A percentile compares a stretch with the other conserved stretches of the same genome.
Evolutionary conservation across 2,888 invertebrate species (phyloP).

Genomic region (Priocnemis perturbator): DNA sequence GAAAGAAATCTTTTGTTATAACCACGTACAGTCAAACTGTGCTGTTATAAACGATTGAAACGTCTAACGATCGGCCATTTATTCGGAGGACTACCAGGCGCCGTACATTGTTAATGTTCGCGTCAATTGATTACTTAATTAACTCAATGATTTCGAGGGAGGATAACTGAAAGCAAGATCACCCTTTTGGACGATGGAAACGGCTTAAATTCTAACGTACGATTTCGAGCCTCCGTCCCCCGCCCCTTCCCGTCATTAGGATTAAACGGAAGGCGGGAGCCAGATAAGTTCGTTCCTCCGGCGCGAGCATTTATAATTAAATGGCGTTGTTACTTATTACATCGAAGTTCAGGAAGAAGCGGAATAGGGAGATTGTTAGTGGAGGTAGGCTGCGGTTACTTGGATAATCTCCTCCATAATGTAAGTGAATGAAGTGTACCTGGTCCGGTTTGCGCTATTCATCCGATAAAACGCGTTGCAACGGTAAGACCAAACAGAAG

Average conservation of each 20-base stretch:
- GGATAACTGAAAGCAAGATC: constrained; percentile 23
- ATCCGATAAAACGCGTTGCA: not conserved
- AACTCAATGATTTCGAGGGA: constrained; percentile 14
- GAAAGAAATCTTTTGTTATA: not conserved
- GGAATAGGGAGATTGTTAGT: constrained; percentile 60
- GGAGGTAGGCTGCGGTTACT: constrained; percentile 62
- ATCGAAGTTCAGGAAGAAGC: constrained; percentile 67
- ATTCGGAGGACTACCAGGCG: not conserved
- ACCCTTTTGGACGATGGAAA: constrained; percentile 18
- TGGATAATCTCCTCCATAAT: constrained; percentile 66
- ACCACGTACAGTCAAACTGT: too few species aligned
- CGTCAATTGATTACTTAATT: constrained; percentile 23
- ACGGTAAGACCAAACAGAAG: too few species aligned
- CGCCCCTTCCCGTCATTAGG: constrained; percentile 32
- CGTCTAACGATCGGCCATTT: not conserved
- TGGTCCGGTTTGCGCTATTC: not conserved
- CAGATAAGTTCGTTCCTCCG: constrained; percentile 58
- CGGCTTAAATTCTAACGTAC: constrained; percentile 42
- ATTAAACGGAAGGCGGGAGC: constrained; percentile 52
- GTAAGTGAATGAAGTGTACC: constrained; percentile 54
- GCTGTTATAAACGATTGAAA: not conserved
- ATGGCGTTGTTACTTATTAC: constrained; percentile 68
- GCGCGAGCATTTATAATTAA: constrained; percentile 71
- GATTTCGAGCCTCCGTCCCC: constrained; percentile 30
- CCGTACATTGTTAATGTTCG: not conserved